Conservation (phyloP, 2,797 vertebrate species). For the Tragelaphus eurycerus region DNA sequence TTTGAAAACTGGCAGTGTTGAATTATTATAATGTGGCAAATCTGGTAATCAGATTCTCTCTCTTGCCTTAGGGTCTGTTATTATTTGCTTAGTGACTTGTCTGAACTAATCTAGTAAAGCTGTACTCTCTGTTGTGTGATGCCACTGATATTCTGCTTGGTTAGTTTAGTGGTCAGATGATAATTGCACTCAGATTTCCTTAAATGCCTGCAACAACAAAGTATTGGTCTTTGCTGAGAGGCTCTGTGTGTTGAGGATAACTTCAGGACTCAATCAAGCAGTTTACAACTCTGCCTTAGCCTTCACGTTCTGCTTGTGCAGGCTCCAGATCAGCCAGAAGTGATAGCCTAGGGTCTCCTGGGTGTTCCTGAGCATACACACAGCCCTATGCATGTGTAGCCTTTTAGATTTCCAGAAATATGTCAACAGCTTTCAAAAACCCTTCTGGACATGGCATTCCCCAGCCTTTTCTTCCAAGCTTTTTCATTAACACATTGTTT, state of each 20-base stretch:
- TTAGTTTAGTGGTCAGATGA: not conserved
- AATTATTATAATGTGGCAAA: not conserved
- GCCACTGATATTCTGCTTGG: not conserved
- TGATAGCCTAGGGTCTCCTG: not conserved
- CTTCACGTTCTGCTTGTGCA: not conserved
- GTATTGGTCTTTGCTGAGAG: not conserved
- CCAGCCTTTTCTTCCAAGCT: not conserved
- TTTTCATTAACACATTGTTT: not conserved
- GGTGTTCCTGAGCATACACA: not conserved
- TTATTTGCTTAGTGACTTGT: slow-evolving; percentile 3
- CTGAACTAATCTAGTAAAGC: not conserved
- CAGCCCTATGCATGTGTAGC: not conserved
- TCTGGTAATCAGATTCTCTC: not conserved
- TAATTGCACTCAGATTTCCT: not conserved
- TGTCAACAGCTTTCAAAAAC: not conserved
- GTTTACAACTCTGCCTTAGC: not conserved
- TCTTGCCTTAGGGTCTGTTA: not conserved
- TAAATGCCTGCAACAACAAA: not conserved
- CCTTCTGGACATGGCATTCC: not conserved
- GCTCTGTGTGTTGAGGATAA: not conserved
- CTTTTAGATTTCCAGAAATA: not conserved
- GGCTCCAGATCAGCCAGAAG: not conserved
- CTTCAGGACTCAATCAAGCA: not conserved
- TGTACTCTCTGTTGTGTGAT: not conserved
- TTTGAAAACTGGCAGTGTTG: not conserved